Base-by-base conservation (phyloP, 92 coral and sea anemone species). In the Plumapathes pennacea region DNA sequence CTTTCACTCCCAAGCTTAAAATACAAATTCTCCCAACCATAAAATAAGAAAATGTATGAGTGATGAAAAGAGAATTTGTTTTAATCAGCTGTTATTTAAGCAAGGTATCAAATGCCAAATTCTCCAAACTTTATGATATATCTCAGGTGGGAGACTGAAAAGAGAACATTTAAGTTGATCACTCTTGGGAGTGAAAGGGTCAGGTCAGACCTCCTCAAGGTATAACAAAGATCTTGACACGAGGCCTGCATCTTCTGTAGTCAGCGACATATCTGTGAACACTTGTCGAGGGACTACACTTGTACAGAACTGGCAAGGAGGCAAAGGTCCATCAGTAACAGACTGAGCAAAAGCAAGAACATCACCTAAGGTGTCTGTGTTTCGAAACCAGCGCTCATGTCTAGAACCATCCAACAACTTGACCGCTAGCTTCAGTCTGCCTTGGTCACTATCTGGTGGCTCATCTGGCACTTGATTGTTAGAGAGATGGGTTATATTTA, bases 331-430 rank as follows among this genome's bases (percentile, higher is more conserved):
- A 18, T 38, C 33, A 30, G 72, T 63, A 5, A 77, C 44, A 24
- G 77, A 76, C 37, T 45, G 57, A 1, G 90, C 83, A 77, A 79
- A 89, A 38, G 70, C 67, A 32, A 92, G 69, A 46, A 92, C 79
- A 47, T 81, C 69, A 2, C 47, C 76, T 5, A 92, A 46, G 8
- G 96, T 69, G 34, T 81, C 84, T 2, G 85, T 56, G 40, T 57
- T 64, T 31, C 76, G 68, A 38, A 94, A 94, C 85, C 88, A 84
- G 27, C 86, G 53, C 66, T 88, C 87, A 51, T 77, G 88, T 40
- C 99, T 81, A 43, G 91, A 54, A 20, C 99, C 99, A 72, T 94
- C 94, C 2, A 85, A 76, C 9, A 84, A 64, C 47, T 77, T 80
- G 4, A 94, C 39, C 1, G 99, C 99, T 24, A 94, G 89, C 20